A percentile compares a stretch with the other conserved stretches of the same genome.
Evolutionary conservation across 2,113 vertebrate species (phyloP).

Genomic region (Aplodontia rufa): DNA sequence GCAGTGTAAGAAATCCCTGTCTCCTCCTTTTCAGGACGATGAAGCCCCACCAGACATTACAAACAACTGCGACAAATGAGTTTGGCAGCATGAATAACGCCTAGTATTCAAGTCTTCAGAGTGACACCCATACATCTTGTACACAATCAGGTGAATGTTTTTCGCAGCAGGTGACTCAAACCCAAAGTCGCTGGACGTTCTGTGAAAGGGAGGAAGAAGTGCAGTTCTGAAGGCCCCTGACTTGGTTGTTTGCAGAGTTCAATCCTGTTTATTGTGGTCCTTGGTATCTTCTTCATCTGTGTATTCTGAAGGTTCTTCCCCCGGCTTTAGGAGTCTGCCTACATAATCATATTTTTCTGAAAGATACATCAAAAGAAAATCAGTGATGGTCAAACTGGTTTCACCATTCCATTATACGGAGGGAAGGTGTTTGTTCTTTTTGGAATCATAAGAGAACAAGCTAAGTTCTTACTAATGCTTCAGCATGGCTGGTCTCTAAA

Average conservation of each 20-base stretch:
- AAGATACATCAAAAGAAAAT: conserved; percentile 79
- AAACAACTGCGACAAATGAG: conserved; percentile 81
- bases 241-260: conserved; percentile 94
- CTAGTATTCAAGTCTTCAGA: conserved; percentile 85
- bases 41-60: conserved; percentile 84
- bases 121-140: conserved; percentile 82
- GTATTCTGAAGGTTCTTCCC: conserved; percentile 99
- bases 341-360: conserved; percentile 99
- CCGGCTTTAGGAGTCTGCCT: conserved; percentile 98
- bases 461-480: not conserved
- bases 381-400: conserved; percentile 62
- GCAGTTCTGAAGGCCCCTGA: conserved; percentile 93
- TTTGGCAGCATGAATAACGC: conserved; percentile 83
- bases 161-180: conserved; percentile 85
- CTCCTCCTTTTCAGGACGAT: conserved; percentile 77
- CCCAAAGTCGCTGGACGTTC: conserved; percentile 84
- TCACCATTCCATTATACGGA: not conserved
- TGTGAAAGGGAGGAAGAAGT: conserved; percentile 81
- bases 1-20: conserved; percentile 79
- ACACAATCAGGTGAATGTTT: conserved; percentile 86
- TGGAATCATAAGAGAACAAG: not conserved
- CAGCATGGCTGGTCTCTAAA: not conserved
- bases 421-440: not conserved
- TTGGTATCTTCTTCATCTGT: conserved; percentile 99
- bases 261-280: conserved; percentile 98